Evolutionary conservation across 2,113 vertebrate species (phyloP).

Genomic region (Tragelaphus buxtoni): DNA sequence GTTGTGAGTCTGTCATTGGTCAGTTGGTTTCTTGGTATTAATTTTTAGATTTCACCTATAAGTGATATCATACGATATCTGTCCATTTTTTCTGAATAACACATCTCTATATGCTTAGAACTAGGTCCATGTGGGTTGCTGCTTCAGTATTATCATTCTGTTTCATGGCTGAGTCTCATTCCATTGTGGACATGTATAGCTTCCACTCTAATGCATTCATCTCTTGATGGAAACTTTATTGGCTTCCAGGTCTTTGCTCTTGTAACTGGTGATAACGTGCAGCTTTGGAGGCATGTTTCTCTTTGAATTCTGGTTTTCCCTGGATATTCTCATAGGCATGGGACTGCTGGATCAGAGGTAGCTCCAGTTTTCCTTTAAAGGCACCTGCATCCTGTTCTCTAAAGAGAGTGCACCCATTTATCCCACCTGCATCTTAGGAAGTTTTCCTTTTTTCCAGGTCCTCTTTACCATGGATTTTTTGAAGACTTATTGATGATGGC

Average conservation of each 20-base stretch:
- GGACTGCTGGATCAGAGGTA: neutral
- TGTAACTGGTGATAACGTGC: neutral
- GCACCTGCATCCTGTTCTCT: neutral
- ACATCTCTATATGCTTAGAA: neutral
- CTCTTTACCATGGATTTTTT: neutral
- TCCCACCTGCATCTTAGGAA: neutral
- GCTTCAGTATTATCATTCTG: neutral
- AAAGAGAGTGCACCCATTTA: neutral
- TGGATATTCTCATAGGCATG: neutral
- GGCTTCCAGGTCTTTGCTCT: neutral
- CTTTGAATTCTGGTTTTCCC: neutral
- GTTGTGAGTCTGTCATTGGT: neutral
- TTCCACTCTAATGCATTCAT: neutral
- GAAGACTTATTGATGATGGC: neutral
- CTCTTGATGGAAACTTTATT: neutral
- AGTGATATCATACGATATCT: neutral
- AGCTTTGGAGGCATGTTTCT: neutral
- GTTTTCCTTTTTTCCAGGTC: neutral
- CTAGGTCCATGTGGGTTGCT: neutral
- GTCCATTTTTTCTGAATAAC: neutral
- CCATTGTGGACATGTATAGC: neutral
- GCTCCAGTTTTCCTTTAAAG: neutral
- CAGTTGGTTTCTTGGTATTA: neutral
- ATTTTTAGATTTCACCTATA: too few relatives aligned
- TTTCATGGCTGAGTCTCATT: neutral